Conservation (phyloP, 2,797 vertebrate genomes). For the Uromys caudimaculatus region DNA sequence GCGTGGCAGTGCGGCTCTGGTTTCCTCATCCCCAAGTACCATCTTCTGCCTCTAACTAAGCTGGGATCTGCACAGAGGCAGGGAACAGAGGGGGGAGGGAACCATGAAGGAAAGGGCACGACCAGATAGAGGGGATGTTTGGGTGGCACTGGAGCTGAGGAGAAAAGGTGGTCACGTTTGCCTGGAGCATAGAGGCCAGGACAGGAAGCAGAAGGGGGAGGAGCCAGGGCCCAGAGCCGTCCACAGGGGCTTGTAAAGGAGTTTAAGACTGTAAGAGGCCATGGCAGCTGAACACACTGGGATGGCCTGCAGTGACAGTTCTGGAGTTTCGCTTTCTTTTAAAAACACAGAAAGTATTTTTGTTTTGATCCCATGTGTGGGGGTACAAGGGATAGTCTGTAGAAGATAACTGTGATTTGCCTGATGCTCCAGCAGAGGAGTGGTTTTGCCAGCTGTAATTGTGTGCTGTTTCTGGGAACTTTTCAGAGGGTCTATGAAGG, state of each 20-base stretch:
- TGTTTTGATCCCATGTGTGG: not conserved
- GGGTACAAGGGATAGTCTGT: not conserved
- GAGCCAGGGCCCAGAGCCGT: not conserved
- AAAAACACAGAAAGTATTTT: not conserved
- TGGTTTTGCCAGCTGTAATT: not conserved
- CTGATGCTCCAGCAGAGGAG: not conserved
- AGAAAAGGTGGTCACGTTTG: not conserved
- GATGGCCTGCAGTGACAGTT: not conserved
- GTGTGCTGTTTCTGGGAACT: not conserved
- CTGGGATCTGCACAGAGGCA: not conserved
- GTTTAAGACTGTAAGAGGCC: not conserved
- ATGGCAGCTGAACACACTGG: not conserved
- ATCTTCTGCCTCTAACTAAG: not conserved
- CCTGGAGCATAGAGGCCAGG: not conserved
- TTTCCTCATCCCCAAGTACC: not conserved
- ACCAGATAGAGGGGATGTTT: not conserved
- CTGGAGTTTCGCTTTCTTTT: not conserved
- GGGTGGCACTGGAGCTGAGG: not conserved
- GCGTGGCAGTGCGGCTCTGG: not conserved
- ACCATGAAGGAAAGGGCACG: not conserved
- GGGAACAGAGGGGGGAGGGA: too few species aligned
- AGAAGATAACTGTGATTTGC: not conserved
- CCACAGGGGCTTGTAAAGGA: not conserved
- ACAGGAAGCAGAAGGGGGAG: not conserved
- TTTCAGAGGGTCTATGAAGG: not conserved